These are phyloP conservation scores for Cyanistes caeruleus DNA, from an alignment of 2,113 vertebrate genomes.

Conservation along the genomic window DNA sequence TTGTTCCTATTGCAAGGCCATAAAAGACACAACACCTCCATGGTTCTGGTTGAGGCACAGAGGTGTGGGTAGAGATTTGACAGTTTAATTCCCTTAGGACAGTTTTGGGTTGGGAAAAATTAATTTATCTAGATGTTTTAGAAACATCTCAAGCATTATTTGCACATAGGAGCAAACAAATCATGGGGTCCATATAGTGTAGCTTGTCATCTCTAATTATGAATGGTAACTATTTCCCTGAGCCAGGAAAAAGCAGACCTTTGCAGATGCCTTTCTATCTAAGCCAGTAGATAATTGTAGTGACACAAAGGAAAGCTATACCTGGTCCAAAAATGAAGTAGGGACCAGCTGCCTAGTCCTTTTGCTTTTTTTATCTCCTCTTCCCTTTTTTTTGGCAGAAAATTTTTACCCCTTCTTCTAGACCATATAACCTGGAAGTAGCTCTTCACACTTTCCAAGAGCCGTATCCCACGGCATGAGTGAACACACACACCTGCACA, in stretches of 20 bases:
- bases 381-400: neutral
- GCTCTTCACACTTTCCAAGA: neutral
- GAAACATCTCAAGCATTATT: neutral
- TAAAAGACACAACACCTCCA: neutral
- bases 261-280: neutral
- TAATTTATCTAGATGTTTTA: neutral
- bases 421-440: neutral
- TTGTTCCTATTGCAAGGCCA: neutral
- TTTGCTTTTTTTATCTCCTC: neutral
- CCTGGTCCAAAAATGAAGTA: neutral
- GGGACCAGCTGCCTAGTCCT: neutral
- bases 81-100: neutral
- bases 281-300: neutral
- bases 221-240: neutral
- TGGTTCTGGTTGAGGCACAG: neutral
- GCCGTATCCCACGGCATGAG: neutral
- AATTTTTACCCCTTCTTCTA: neutral
- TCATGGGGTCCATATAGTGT: neutral
- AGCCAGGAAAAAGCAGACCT: neutral
- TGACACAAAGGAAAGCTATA: neutral
- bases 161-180: neutral
- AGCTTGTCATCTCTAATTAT: neutral
- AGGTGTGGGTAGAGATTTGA: neutral
- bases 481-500: neutral
- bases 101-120: neutral